A percentile compares a stretch with the other conserved stretches of the same genome.
These are phyloP conservation scores for Neogobius melanostomus DNA, from an alignment of 2,113 vertebrate genomes.

Conservation along the genomic window DNA sequence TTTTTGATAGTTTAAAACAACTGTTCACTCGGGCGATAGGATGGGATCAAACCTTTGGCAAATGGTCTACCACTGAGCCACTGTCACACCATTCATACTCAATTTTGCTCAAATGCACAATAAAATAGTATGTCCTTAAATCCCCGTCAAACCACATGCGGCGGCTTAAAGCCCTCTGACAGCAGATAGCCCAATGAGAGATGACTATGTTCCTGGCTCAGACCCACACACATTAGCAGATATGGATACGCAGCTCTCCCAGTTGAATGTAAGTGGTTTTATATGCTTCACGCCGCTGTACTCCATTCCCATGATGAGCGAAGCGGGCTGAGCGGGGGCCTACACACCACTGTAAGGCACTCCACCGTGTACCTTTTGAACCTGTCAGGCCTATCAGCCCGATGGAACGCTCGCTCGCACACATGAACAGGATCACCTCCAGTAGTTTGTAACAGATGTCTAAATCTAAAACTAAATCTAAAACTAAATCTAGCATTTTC, in stretches of 20 bases:
- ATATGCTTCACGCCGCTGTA: conserved; percentile 19
- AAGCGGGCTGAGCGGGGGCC: conserved; percentile 42
- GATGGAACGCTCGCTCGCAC: conserved; percentile 19
- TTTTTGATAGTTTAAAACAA: no score
- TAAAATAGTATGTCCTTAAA: not conserved
- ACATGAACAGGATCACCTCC: not conserved
- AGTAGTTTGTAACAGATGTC: not conserved
- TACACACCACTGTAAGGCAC: conserved; percentile 34
- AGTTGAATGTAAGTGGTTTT: conserved; percentile 1
- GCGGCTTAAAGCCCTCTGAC: not conserved
- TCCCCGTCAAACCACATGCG: not conserved
- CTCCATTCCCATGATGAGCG: not conserved
- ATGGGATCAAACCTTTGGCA: no score
- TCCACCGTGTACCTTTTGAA: conserved; percentile 22
- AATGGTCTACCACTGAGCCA: no score
- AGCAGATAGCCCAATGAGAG: not conserved
- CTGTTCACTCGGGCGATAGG: no score
- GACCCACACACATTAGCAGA: not conserved
- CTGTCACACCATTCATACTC: not conserved
- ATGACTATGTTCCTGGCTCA: not conserved
- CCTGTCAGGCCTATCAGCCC: conserved; percentile 28
- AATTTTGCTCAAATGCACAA: not conserved
- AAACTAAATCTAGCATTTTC: no score
- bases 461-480: no score
- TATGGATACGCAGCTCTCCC: not conserved